phyloP scores from a whole-genome alignment of 2,797 vertebrate species.

The Heteromormyrus szaboi region DNA sequence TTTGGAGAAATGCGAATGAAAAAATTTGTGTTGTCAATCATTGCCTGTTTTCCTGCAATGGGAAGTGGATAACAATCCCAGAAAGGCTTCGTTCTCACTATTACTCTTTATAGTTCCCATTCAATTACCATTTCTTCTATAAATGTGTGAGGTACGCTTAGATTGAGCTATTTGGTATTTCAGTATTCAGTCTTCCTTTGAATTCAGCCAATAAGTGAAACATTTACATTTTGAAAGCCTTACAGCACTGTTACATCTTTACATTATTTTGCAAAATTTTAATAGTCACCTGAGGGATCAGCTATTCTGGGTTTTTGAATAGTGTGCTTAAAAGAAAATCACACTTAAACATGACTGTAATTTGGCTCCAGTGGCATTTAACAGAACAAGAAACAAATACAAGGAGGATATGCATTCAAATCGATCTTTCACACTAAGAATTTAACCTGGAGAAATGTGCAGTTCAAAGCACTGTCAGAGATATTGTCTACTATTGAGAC shows the following conservation, averaged over 20 bases:
- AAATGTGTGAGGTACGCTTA: not conserved
- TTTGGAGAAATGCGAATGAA: not conserved
- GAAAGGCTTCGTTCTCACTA: not conserved
- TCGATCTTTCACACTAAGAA: not conserved
- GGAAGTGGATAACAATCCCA: not conserved
- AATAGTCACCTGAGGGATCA: not conserved
- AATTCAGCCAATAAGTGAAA: not conserved
- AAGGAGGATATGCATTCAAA: not conserved
- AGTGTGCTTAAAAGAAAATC: not conserved
- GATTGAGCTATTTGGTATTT: not conserved
- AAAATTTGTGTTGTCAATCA: not conserved
- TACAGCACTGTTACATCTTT: not conserved
- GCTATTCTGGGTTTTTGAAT: not conserved
- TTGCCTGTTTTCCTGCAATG: not conserved
- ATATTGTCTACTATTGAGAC: not conserved
- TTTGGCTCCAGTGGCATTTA: not conserved
- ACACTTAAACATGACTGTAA: not conserved
- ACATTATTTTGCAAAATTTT: not conserved
- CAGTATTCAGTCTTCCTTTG: not conserved
- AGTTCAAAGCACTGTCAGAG: not conserved
- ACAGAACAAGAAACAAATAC: not conserved
- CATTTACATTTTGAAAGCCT: not conserved
- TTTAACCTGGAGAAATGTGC: not conserved
- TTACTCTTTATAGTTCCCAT: not conserved
- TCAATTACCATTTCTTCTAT: not conserved